Evolutionary conservation across 2,113 vertebrate species (phyloP).

Genomic region (Oxygymnocypris stewartii): DNA sequence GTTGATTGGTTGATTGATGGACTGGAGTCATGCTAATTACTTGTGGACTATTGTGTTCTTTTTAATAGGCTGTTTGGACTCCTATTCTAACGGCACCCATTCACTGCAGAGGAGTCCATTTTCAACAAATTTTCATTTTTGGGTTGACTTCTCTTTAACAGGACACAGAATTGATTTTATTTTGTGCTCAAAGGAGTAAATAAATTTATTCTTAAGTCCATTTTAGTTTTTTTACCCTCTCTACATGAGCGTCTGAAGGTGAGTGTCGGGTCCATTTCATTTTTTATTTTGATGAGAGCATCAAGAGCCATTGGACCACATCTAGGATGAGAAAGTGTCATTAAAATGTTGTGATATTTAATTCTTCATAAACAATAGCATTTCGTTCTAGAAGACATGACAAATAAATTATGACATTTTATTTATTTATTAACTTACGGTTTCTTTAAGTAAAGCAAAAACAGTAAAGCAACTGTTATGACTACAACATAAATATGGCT

Average conservation of each 20-base stretch:
- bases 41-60: too few relatives aligned
- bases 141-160: neutral
- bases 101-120: too few relatives aligned
- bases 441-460: neutral
- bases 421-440: neutral
- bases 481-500: neutral
- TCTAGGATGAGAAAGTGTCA: constrained; percentile 64
- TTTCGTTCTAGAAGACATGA: neutral
- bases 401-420: neutral
- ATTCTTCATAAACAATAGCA: neutral
- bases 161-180: neutral
- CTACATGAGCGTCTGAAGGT: constrained; percentile 95
- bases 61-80: too few relatives aligned
- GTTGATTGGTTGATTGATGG: too few relatives aligned
- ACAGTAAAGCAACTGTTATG: neutral
- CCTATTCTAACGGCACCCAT: too few relatives aligned
- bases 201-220: neutral
- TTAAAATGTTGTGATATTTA: neutral
- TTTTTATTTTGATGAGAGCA: constrained; percentile 98
- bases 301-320: constrained; percentile 96
- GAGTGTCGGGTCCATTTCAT: constrained; percentile 90
- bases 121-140: neutral
- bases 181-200: neutral
- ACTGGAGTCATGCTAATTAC: too few relatives aligned
- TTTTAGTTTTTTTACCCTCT: constrained; percentile 80